These are phyloP conservation scores for Pluvianellus socialis DNA, from an alignment of 2,113 vertebrate genomes.

Conservation along the genomic window DNA sequence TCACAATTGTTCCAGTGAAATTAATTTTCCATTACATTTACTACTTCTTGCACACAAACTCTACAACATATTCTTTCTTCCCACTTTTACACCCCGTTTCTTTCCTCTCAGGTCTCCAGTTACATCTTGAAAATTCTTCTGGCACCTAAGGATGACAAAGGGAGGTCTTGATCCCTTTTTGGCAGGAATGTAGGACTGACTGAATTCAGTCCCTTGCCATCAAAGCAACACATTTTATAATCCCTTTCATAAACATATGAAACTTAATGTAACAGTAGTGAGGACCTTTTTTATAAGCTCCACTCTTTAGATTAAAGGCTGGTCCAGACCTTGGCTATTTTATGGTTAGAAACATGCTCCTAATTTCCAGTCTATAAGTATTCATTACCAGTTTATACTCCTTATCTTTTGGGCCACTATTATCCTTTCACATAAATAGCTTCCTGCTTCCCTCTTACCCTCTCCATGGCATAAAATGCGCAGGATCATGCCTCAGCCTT, in stretches of 20 bases:
- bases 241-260: conserved; percentile 20
- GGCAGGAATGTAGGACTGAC: not conserved
- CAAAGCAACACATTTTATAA: conserved; percentile 46
- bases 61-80: not conserved
- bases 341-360: not conserved
- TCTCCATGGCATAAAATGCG: not conserved
- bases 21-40: not conserved
- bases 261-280: not conserved
- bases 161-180: conserved; percentile 22
- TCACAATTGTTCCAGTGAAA: not conserved
- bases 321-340: not conserved
- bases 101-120: not conserved
- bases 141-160: not conserved
- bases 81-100: not conserved
- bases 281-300: not conserved
- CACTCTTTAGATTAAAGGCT: not conserved
- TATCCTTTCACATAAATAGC: not conserved
- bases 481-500: not conserved
- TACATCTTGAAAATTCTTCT: conserved; percentile 20
- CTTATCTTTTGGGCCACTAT: not conserved
- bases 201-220: not conserved
- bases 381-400: not conserved
- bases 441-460: not conserved
- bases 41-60: not conserved
- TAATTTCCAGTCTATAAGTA: not conserved